Evolutionary conservation across 1,140 invertebrate genomes (phyloP).

Genomic region (Apis dorsata): DNA sequence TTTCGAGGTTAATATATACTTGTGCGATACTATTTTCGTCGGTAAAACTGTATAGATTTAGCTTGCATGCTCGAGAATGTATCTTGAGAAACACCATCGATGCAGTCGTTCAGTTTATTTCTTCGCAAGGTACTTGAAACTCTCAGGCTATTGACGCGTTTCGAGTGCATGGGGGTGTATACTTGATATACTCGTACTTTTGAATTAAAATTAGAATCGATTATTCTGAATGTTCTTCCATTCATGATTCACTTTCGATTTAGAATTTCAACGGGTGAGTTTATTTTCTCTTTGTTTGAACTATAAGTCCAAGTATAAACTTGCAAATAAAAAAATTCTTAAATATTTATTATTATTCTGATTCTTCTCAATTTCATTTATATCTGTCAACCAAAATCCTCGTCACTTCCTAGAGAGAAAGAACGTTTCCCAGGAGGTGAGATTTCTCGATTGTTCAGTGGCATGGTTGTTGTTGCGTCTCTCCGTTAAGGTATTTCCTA

Average conservation of each 20-base stretch:
- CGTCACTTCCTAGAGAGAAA: neutral
- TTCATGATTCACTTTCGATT: neutral
- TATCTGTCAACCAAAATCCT: neutral
- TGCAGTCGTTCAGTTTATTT: conserved; percentile 5
- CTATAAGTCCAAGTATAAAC: neutral
- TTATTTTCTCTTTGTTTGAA: neutral
- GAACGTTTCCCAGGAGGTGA: neutral
- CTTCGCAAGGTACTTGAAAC: conserved; percentile 1
- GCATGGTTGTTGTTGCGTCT: neutral
- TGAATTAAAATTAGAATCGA: conserved; percentile 14
- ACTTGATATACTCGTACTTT: neutral
- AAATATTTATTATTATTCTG: too few species aligned
- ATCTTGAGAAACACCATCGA: conserved; percentile 13
- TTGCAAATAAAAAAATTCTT: too few species aligned
- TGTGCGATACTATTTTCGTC: neutral
- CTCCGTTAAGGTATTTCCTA: conserved; percentile 36
- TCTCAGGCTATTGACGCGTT: conserved; percentile 4
- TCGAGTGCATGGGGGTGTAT: neutral
- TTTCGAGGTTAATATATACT: conserved; percentile 9
- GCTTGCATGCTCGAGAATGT: neutral
- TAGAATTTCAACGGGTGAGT: neutral
- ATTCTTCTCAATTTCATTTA: too few species aligned
- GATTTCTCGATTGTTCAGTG: neutral
- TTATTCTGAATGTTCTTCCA: neutral
- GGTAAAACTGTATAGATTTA: neutral